Percentiles rank a stretch among this genome's conserved stretches.
Conservation (phyloP, 2,113 vertebrate species). For the Nematolebias whitei region DNA sequence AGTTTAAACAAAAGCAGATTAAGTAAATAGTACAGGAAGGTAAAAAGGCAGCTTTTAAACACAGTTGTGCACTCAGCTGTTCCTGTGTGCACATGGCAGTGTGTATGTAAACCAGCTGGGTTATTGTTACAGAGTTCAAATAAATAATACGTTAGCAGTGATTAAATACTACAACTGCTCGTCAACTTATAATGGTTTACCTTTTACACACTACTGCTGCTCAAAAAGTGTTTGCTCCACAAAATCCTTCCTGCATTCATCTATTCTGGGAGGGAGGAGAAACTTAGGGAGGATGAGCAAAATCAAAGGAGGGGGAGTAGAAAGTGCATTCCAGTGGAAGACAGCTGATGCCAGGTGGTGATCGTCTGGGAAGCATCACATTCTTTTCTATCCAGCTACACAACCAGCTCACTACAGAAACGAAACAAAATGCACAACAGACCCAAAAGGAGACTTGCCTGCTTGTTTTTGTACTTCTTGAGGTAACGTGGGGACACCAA, state of each 20-base stretch:
- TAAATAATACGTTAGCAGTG: background rate
- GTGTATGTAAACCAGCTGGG: conserved; percentile 37
- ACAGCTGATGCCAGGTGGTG: conserved; percentile 64
- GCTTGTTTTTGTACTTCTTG: conserved; percentile 98
- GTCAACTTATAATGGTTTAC: background rate
- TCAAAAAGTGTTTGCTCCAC: background rate
- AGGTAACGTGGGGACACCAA: conserved; percentile 96
- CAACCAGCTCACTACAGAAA: conserved; percentile 11
- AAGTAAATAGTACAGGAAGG: conserved; percentile 15
- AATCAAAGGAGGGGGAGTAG: conserved; percentile 25
- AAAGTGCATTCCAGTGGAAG: conserved; percentile 62
- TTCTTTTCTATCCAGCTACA: conserved; percentile 16
- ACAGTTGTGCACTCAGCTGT: conserved; percentile 67
- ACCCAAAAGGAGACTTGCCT: conserved; percentile 78
- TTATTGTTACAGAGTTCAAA: no score
- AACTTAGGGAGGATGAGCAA: conserved; percentile 9
- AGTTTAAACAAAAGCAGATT: conserved; percentile 58
- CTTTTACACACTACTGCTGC: background rate
- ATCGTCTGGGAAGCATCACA: conserved; percentile 68
- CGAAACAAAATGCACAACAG: conserved; percentile 40
- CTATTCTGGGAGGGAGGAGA: background rate
- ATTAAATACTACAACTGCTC: conserved; percentile 15
- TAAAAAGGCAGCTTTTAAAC: conserved; percentile 7
- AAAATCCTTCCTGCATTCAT: no score
- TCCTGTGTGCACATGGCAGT: conserved; percentile 47